A percentile compares a stretch with the other conserved stretches of the same genome.
Conservation (phyloP, 2,888 invertebrate genomes). For the Nephrotoma appendiculata region DNA sequence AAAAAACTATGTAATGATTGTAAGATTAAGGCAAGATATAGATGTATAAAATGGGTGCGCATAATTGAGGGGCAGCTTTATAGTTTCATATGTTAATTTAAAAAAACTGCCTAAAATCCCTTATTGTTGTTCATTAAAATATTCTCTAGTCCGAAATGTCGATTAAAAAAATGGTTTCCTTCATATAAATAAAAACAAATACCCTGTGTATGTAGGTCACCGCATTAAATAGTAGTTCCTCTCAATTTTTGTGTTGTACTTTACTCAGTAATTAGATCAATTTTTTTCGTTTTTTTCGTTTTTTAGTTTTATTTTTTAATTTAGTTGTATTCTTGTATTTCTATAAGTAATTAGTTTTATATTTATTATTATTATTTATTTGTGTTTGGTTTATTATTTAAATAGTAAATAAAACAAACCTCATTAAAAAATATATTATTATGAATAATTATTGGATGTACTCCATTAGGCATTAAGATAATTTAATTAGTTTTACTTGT, state of each 20-base stretch:
- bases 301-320: not conserved
- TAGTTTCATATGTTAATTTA: not conserved
- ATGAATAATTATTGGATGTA: not conserved
- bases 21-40: not conserved
- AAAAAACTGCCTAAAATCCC: not conserved
- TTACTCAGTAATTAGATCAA: not conserved
- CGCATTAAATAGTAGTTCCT: not conserved
- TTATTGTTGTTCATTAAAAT: not conserved
- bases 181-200: not conserved
- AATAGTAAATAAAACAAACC: not conserved
- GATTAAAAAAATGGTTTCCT: not conserved
- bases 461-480: not conserved
- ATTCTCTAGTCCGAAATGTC: not conserved
- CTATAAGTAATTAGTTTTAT: not conserved
- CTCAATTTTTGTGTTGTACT: not conserved
- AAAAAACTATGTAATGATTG: not conserved
- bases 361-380: not conserved
- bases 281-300: not conserved
- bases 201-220: not conserved
- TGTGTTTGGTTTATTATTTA: not conserved
- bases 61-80: not conserved
- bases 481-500: not conserved
- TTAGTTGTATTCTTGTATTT: not conserved
- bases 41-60: not conserved
- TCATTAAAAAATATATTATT: not conserved